These are phyloP conservation scores for Scaptomyza pallida DNA, from an alignment of 1,140 invertebrate species.

Conservation along the genomic window DNA sequence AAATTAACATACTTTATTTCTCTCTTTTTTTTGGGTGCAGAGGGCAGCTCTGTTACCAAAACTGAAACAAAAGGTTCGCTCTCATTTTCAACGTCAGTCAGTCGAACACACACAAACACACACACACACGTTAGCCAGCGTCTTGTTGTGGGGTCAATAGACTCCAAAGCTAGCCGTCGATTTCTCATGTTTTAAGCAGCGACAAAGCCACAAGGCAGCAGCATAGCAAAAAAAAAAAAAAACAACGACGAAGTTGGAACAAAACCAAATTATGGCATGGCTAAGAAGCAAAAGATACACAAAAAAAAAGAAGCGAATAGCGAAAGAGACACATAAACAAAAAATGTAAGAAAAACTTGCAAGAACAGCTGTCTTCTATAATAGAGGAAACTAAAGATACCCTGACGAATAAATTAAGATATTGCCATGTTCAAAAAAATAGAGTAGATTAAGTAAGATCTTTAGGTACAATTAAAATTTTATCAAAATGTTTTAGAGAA, in stretches of 20 bases:
- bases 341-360: conserved; percentile 8
- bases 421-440: not conserved
- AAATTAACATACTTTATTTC: conserved; percentile 27
- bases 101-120: too few species aligned
- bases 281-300: conserved; percentile 36
- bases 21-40: not conserved
- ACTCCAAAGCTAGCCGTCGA: conserved; percentile 39
- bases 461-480: too few species aligned
- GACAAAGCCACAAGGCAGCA: conserved; percentile 17
- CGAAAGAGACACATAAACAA: conserved; percentile 11
- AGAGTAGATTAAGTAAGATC: too few species aligned
- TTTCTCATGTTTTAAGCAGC: conserved; percentile 40
- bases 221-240: conserved; percentile 17
- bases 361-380: conserved; percentile 1
- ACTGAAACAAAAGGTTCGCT: conserved; percentile 26
- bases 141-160: conserved; percentile 58
- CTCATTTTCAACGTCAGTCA: conserved; percentile 45
- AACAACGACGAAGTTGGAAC: conserved; percentile 13
- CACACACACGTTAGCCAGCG: conserved; percentile 13
- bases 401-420: conserved; percentile 1
- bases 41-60: not conserved
- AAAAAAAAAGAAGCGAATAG: conserved; percentile 18
- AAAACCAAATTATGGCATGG: conserved; percentile 57
- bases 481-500: too few species aligned
- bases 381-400: not conserved